Base-by-base conservation (phyloP, 1,140 invertebrate species). In the Matsumurasca onukii region DNA sequence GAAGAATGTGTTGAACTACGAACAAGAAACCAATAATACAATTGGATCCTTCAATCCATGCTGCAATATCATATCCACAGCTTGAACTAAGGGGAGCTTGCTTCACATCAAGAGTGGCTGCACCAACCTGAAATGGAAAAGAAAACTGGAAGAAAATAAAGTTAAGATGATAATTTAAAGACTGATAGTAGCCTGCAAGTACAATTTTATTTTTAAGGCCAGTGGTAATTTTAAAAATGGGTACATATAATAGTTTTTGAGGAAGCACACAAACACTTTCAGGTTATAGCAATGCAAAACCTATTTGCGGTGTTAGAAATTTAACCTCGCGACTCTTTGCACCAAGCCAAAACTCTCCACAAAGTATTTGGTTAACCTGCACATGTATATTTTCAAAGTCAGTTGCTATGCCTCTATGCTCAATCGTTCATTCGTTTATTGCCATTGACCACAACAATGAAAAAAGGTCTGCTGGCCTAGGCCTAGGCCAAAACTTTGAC, bases 151-250 rank as follows among this genome's bases (percentile, higher is more conserved):
- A n/a, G n/a, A 3, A 17, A n/a, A 75, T 74, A 48, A 67, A 76
- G 72, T 75, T 77, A 27, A 3, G 24, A n/a, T 20, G 3, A 12
- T n/a, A 51, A n/a, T 51, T 9, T 9, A 20, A n/a, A 51, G 49
- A n/a, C n/a, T n/a, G n/a, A 9, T 51, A 9, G 3, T 20, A 20
- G 3, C 24, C 3, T 20, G 3, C 3, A 9, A 9, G n/a, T 9
- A 51, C 3, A 5, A 20, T 3, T 51, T 51, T 20, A 17, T 51
- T n/a, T 5, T 51, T 5, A 3, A 20, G n/a, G n/a, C 5, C 24
- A 51, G 3, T 12, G n/a, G 3, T n/a, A 3, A 51, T 51, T 20
- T 20, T 51, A 22, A 51, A 22, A 3, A 12, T 5, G 49, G n/a
- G 49, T n/a, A 51, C 24, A 12, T 45, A 45, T 9, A 45, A 45